Percentiles rank a stretch among this genome's conserved stretches.
Evolutionary conservation across 92 coral and sea anemone species (phyloP).

Genomic region (Meandrina meandrites): DNA sequence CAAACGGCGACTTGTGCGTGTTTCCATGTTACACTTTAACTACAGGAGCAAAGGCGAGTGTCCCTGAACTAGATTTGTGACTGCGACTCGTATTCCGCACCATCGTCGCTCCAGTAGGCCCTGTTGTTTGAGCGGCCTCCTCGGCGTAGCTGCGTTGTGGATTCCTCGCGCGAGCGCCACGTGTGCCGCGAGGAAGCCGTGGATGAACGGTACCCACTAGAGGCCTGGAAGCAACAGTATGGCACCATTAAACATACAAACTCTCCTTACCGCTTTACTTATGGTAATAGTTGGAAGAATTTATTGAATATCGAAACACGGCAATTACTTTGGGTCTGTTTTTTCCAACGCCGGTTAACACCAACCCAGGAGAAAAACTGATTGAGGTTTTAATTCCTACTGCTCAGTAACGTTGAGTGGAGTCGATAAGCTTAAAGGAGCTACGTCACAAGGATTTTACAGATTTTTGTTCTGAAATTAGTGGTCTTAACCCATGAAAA

Average conservation of each 20-base stretch:
- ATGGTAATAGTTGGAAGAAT: not conserved
- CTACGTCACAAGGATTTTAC: too few relatives aligned
- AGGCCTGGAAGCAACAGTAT: constrained; percentile 59
- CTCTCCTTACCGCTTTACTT: not conserved
- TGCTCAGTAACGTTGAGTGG: too few relatives aligned
- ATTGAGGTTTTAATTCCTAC: too few relatives aligned
- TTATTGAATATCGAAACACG: too few relatives aligned
- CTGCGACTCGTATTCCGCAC: constrained; percentile 84
- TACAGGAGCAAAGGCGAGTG: constrained; percentile 7
- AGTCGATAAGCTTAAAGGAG: too few relatives aligned
- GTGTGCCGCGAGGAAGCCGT: constrained; percentile 77
- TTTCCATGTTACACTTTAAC: not conserved
- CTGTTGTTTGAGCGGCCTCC: constrained; percentile 56
- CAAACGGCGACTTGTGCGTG: not conserved
- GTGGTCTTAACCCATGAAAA: too few relatives aligned
- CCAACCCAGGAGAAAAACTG: not conserved
- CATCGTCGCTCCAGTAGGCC: constrained; percentile 89
- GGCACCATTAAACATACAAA: not conserved
- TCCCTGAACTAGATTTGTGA: constrained; percentile 44
- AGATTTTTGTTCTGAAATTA: too few relatives aligned
- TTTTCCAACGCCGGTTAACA: not conserved
- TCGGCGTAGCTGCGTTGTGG: constrained; percentile 46
- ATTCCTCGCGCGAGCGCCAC: constrained; percentile 72
- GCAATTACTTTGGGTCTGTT: too few relatives aligned
- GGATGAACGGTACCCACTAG: constrained; percentile 88